Base-by-base conservation (phyloP, 1,140 invertebrate species). In the Drosophila biarmipes region DNA sequence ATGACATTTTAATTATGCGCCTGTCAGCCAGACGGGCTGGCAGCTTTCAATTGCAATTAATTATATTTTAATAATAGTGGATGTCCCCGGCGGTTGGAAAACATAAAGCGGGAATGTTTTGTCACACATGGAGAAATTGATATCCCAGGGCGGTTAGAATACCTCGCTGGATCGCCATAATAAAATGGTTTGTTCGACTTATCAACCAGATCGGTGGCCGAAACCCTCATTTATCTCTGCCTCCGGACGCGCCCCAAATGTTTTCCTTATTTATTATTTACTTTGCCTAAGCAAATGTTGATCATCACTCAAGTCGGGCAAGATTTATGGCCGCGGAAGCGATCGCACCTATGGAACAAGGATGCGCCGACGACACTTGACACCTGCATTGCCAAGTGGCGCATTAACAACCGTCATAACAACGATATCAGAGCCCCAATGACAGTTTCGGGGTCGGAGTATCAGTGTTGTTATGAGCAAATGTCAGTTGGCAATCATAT, bases 1-100 rank as follows among this genome's bases (percentile, higher is more conserved):
- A 82, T 82, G 82, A 87, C 84, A 87, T 87, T 89, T 87, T 87
- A 87, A 89, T 87, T 87, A 87, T 87, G 84, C 74, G 86, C 49
- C 82, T 87, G 82, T 87, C 82, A 87, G 17, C 43, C 57, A 21
- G 46, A 38, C 52, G 42, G 66, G 37, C 71, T 42, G 58, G 37
- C 78, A 21, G 53, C 15, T 76, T 71, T 89, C 84, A 78, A 89
- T 87, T 87, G 84, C 78, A 87, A 87, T 87, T 87, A 87, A 89
- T 87, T 89, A 87, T 87, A 59, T 76, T 76, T 87, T 89, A 87
- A 87, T 87, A 87, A 80, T 85, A 89, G 79, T 82, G 66, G 82
- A 57, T 73, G 82, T 74, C 81, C 42, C 61, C 43, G 78, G 68
- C 81, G 78, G 78, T 74, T 81, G 71, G 51, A 85, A 62, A 85